Percentiles rank a stretch among this genome's conserved stretches.
Conservation (phyloP, 1,140 invertebrate species). For the Trialeurodes vaporariorum region DNA sequence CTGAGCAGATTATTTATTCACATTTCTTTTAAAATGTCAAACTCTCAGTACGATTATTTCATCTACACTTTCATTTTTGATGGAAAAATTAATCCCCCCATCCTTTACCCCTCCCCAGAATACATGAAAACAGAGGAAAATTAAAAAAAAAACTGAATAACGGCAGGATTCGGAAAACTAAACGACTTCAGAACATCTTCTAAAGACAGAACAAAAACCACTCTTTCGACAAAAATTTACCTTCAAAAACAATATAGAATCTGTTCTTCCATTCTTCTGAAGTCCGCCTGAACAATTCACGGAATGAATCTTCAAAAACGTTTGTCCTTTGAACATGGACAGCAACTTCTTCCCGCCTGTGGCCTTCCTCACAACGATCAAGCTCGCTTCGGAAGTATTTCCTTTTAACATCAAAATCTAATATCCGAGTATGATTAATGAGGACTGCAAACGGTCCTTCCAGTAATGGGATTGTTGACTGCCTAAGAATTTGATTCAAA, state of each 20-base stretch:
- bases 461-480: constrained; percentile 70
- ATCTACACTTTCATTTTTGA: too few species aligned
- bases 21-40: too few species aligned
- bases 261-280: constrained; percentile 89
- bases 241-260: constrained; percentile 92
- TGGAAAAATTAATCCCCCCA: too few species aligned
- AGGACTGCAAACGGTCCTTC: constrained; percentile 83
- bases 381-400: constrained; percentile 81
- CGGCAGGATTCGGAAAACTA: too few species aligned
- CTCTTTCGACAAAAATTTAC: constrained; percentile 34
- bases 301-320: constrained; percentile 86
- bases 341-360: constrained; percentile 77
- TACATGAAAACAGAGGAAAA: too few species aligned
- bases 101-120: too few species aligned
- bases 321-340: constrained; percentile 77
- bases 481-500: constrained; percentile 81
- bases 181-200: too few species aligned
- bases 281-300: constrained; percentile 70
- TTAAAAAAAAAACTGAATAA: too few species aligned
- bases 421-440: constrained; percentile 77
- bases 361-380: constrained; percentile 65
- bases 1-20: too few species aligned
- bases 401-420: constrained; percentile 88
- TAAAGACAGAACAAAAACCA: too few species aligned
- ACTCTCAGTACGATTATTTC: too few species aligned